Percentiles rank a stretch among this genome's conserved stretches.
These are phyloP conservation scores for Seira ritae DNA, from an alignment of 2,888 invertebrate species.

Conservation along the genomic window DNA sequence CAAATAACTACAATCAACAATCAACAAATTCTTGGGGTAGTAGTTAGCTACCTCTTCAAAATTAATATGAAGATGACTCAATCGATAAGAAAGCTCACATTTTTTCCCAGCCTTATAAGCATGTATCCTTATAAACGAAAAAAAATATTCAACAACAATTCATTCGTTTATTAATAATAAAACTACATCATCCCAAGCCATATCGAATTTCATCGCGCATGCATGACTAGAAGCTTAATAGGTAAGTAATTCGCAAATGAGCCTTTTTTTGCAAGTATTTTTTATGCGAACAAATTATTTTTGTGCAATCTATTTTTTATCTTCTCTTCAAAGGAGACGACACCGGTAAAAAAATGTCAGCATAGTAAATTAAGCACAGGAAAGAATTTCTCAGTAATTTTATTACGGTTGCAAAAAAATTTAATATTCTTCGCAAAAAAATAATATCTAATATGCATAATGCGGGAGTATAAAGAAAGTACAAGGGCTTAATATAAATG, in stretches of 20 bases:
- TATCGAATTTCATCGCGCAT: conserved; percentile 50
- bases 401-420: conserved; percentile 8
- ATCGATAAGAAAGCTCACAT: conserved; percentile 52
- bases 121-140: no score
- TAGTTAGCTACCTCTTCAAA: conserved; percentile 21
- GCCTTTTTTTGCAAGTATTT: not conserved
- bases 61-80: conserved; percentile 53
- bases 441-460: not conserved
- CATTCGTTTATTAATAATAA: not conserved
- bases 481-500: not conserved
- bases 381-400: not conserved
- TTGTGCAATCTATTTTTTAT: conserved; percentile 3
- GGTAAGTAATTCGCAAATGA: not conserved
- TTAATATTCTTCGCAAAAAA: not conserved
- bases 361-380: not conserved
- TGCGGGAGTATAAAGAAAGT: not conserved
- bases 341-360: not conserved
- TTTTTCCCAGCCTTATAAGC: not conserved
- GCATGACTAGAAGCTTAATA: conserved; percentile 18
- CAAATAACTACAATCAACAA: conserved; percentile 47
- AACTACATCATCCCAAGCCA: not conserved
- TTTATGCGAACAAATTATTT: conserved; percentile 25
- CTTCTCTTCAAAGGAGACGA: not conserved
- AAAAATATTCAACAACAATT: not conserved
- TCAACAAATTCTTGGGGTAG: conserved; percentile 43